Base-by-base conservation (phyloP, 2,888 invertebrate species). In the Loripinus fragilis region DNA sequence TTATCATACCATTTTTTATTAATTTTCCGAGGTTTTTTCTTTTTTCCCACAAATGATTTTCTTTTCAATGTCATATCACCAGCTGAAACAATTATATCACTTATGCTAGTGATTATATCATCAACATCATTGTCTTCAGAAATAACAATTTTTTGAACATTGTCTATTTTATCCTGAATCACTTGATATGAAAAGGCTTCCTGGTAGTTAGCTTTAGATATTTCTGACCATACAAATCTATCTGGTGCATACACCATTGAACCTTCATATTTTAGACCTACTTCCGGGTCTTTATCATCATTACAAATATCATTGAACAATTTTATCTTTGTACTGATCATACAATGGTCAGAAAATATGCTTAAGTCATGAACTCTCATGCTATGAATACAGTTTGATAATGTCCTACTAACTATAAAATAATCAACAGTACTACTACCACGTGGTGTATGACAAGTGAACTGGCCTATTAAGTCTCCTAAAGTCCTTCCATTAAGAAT, bases 1-100 rank as follows among this genome's bases (percentile, higher is more conserved):
- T 55, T 55, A 28, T 55, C 55, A 28, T 55, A 55, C 55, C 25
- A 55, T 55, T 55, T 25, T 55, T 55, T 55, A 28, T 55, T 55
- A 12, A 55, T 2, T 28, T 55, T 55, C 5, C 28, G 30, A 10
- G 55, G 5, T 25, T 55, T 23, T 28, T 55, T 55, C 30, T 55
- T 55, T 28, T 55, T 55, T 17, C 8, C 5, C 20, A 28, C 28
- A 28, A 55, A 55, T 8, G 55, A 28, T 55, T 55, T 25, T 7
- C 55, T 7, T 12, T 25, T 3, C 8, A 55, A 28, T 25, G 55
- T 17, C 55, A 55, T 55, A 28, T 55, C 30, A 25, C 55, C 55
- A 10, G 55, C 55, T 28, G 28, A 55, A 3, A 55, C 55, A 8
- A 55, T 55, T 55, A 55, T 20, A 8, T 55, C 55, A 25, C 28